phyloP scores from a whole-genome alignment of 2,113 vertebrate species.

The Clarias magur region DNA sequence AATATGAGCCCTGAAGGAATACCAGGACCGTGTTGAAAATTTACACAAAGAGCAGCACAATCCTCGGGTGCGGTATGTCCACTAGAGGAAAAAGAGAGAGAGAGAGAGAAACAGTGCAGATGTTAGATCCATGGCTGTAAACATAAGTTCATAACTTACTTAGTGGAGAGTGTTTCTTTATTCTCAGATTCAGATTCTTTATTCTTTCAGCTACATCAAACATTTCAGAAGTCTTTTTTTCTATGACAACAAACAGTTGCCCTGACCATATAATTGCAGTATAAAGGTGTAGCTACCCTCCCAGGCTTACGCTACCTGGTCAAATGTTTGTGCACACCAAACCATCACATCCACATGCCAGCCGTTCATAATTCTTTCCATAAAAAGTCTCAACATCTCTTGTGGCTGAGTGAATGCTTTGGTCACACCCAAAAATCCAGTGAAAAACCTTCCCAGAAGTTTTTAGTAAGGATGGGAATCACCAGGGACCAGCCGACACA shows the following conservation, averaged over 20 bases:
- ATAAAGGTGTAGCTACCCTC: background rate
- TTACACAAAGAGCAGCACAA: constrained; percentile 73
- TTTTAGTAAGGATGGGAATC: background rate
- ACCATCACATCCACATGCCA: background rate
- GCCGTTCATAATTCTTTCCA: background rate
- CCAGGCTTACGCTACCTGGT: background rate
- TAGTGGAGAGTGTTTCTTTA: too few species aligned
- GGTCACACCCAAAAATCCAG: background rate
- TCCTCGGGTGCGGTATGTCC: constrained; percentile 69
- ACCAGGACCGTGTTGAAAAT: constrained; percentile 69
- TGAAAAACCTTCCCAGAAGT: background rate
- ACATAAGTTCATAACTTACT: background rate
- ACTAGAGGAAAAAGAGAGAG: constrained; percentile 54
- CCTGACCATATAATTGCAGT: background rate
- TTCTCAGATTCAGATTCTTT: background rate
- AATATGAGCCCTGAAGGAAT: constrained; percentile 70
- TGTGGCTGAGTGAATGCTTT: background rate
- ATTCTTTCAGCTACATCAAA: background rate
- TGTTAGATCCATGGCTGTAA: background rate
- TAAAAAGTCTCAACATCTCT: background rate
- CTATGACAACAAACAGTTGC: background rate
- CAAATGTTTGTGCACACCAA: background rate
- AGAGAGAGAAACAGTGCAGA: too few species aligned
- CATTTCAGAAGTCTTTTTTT: background rate
- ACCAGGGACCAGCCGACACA: too few species aligned